A percentile compares a stretch with the other conserved stretches of the same genome.
Evolutionary conservation across 1,140 invertebrate genomes (phyloP).

Genomic region (Maconellicoccus hirsutus): DNA sequence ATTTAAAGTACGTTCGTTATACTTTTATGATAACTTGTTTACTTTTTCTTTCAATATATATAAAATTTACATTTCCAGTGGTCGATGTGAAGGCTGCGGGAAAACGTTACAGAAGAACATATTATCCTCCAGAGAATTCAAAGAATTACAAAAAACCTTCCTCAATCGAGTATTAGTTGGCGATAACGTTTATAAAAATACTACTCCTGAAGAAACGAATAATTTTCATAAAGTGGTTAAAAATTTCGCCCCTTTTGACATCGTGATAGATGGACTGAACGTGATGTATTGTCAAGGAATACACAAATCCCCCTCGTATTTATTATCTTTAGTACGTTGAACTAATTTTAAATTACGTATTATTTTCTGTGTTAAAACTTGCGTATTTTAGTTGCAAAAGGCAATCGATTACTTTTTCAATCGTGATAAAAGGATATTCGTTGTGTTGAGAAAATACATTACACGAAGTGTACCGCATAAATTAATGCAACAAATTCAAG

Average conservation of each 20-base stretch:
- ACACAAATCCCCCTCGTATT: not conserved
- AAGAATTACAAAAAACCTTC: constrained; percentile 43
- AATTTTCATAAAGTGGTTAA: constrained; percentile 51
- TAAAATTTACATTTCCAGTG: constrained; percentile 35
- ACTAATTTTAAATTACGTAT: not conserved
- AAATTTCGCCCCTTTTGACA: constrained; percentile 52
- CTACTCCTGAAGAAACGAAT: constrained; percentile 54
- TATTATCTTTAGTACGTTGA: not conserved
- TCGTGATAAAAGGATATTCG: constrained; percentile 46
- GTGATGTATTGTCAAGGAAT: constrained; percentile 40
- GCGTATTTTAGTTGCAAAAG: constrained; percentile 14
- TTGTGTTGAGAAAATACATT: constrained; percentile 63
- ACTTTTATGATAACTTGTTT: too few species aligned
- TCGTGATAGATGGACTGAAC: constrained; percentile 76
- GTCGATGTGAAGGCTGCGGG: constrained; percentile 47
- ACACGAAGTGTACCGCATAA: constrained; percentile 44
- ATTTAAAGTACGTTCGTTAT: not conserved
- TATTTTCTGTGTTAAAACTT: not conserved
- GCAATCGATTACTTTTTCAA: constrained; percentile 47
- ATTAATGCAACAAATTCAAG: not conserved
- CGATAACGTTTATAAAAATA: constrained; percentile 55
- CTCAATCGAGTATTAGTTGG: constrained; percentile 52
- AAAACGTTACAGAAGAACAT: constrained; percentile 38
- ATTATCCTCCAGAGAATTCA: constrained; percentile 48
- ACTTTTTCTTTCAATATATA: too few species aligned